phyloP scores from a whole-genome alignment of 2,113 vertebrate species.

The Syrrhaptes paradoxus region DNA sequence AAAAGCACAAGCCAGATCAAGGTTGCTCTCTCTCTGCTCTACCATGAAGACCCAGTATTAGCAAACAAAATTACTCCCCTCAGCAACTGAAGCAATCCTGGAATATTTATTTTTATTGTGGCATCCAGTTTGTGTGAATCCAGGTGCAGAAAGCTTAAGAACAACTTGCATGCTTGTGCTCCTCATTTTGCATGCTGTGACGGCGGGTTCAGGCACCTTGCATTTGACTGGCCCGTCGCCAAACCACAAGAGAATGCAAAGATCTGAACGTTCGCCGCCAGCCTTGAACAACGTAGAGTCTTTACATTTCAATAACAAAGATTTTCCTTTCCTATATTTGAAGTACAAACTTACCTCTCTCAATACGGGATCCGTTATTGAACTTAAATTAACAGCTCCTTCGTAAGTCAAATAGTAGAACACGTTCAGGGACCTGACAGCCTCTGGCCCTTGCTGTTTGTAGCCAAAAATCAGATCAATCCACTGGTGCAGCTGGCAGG shows the following conservation, averaged over 20 bases:
- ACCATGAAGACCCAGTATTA: not conserved
- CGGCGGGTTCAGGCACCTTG: not conserved
- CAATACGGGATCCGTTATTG: conserved; percentile 88
- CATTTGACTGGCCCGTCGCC: not conserved
- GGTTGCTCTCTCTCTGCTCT: not conserved
- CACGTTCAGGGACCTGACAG: conserved; percentile 90
- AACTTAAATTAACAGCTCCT: conserved; percentile 92
- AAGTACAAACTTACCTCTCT: conserved; percentile 86
- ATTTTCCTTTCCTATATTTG: not conserved
- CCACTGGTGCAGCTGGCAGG: conserved; percentile 99
- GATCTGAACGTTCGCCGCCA: not conserved
- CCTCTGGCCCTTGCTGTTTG: conserved; percentile 97
- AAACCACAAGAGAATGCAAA: not conserved
- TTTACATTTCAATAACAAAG: not conserved
- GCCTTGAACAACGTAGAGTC: not conserved
- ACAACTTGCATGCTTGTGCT: not conserved
- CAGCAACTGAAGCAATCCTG: not conserved
- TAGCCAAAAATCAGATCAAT: conserved; percentile 99
- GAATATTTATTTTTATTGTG: not conserved
- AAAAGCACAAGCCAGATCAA: not conserved
- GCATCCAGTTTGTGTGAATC: not conserved
- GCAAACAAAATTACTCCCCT: not conserved
- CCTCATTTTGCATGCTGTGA: not conserved
- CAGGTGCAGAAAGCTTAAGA: not conserved
- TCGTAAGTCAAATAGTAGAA: conserved; percentile 99